Conservation (phyloP, 53 echinoderm and acorn worm genomes). For the Crossaster papposus region DNA sequence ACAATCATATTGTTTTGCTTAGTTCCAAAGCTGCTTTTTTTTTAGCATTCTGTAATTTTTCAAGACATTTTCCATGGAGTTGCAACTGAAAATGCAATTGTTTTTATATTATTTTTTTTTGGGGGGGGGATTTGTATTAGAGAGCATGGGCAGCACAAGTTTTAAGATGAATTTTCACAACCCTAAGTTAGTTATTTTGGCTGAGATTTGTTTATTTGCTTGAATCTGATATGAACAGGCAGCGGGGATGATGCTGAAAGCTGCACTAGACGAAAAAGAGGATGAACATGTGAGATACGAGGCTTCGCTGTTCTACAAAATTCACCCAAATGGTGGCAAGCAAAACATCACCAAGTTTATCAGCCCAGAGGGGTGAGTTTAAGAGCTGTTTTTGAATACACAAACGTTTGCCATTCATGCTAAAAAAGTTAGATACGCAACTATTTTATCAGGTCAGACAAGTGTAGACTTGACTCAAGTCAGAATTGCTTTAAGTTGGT, state of each 20-base stretch:
- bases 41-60: too few relatives aligned
- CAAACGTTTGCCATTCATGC: background rate
- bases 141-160: too few relatives aligned
- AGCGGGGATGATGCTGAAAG: constrained; percentile 14
- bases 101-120: too few relatives aligned
- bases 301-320: constrained; percentile 48
- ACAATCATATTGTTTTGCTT: too few relatives aligned
- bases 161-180: too few relatives aligned
- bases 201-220: background rate
- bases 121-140: too few relatives aligned
- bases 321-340: constrained; percentile 39
- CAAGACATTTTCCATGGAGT: too few relatives aligned
- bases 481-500: background rate
- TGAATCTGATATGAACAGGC: constrained; percentile 18
- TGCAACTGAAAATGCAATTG: too few relatives aligned
- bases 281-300: constrained; percentile 53
- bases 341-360: constrained; percentile 21
- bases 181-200: too few relatives aligned
- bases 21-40: too few relatives aligned
- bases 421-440: background rate
- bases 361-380: constrained; percentile 22
- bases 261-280: constrained; percentile 41
- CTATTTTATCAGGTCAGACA: too few relatives aligned
- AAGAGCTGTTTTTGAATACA: background rate
- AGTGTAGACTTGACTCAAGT: too few relatives aligned